A percentile compares a stretch with the other conserved stretches of the same genome.
These are phyloP conservation scores for Bactericera cockerelli DNA, from an alignment of 1,140 invertebrate genomes.

Conservation along the genomic window DNA sequence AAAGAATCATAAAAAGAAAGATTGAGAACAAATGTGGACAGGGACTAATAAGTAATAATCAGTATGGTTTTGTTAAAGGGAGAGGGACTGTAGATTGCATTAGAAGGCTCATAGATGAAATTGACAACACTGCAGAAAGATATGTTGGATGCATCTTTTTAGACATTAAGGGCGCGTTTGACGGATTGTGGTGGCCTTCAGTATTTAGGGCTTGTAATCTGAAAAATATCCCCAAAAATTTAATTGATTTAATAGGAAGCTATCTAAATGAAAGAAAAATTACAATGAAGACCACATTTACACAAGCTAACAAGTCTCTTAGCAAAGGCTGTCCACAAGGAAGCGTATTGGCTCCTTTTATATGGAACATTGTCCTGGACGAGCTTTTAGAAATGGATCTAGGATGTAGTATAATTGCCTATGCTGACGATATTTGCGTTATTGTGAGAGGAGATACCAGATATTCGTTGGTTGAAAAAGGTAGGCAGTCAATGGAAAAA, in stretches of 20 bases:
- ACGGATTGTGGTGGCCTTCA: background rate
- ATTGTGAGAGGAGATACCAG: background rate
- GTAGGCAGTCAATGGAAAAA: background rate
- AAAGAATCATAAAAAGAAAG: background rate
- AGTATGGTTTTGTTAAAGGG: background rate
- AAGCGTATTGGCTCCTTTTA: background rate
- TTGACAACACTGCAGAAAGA: background rate
- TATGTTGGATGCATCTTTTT: background rate
- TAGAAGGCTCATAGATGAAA: background rate
- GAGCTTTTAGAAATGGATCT: background rate
- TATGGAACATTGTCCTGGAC: slow-evolving; percentile 2
- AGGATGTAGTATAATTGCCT: background rate
- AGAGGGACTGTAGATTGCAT: background rate
- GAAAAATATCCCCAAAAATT: background rate
- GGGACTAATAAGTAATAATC: background rate
- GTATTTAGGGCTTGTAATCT: background rate
- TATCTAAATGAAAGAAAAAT: background rate
- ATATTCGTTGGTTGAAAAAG: background rate
- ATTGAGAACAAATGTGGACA: background rate
- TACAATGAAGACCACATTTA: background rate
- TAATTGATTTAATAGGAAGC: background rate
- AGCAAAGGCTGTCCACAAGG: slow-evolving; percentile 4
- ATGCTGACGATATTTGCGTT: slow-evolving; percentile 5
- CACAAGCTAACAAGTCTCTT: background rate
- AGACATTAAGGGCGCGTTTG: background rate